phyloP scores from a whole-genome alignment of 2,888 invertebrate species.

The Parnassius mnemosyne region DNA sequence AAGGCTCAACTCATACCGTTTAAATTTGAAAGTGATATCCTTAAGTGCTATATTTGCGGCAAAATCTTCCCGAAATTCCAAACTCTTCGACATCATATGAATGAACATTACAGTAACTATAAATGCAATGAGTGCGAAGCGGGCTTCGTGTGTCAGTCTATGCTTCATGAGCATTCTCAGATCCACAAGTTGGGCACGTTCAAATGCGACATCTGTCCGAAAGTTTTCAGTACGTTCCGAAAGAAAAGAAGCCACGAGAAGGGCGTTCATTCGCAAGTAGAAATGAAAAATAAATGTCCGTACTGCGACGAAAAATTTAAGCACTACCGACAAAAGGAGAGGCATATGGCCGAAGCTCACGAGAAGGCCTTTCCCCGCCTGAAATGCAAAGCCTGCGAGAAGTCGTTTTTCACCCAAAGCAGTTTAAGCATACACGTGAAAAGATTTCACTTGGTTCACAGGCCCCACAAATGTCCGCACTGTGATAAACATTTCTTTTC shows the following conservation, averaged over 20 bases:
- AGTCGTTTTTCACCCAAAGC: conserved; percentile 68
- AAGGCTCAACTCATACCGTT: conserved; percentile 60
- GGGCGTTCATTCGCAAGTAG: conserved; percentile 36
- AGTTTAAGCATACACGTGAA: conserved; percentile 54
- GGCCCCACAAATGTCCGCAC: conserved; percentile 45
- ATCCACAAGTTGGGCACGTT: conserved; percentile 59
- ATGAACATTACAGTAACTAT: conserved; percentile 66
- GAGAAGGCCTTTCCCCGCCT: conserved; percentile 45
- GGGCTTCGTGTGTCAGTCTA: conserved; percentile 52
- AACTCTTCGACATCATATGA: conserved; percentile 70
- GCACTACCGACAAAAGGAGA: conserved; percentile 38
- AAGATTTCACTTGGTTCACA: conserved; percentile 51
- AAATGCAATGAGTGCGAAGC: conserved; percentile 67
- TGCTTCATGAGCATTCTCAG: conserved; percentile 62
- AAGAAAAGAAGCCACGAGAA: conserved; percentile 33
- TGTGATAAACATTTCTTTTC: conserved; percentile 55
- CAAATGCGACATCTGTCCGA: conserved; percentile 65
- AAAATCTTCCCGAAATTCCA: conserved; percentile 61
- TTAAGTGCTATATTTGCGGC: conserved; percentile 58
- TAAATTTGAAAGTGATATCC: conserved; percentile 45
- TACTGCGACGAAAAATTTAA: conserved; percentile 54
- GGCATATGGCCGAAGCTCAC: conserved; percentile 49
- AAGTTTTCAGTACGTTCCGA: conserved; percentile 57
- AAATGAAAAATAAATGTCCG: conserved; percentile 36
- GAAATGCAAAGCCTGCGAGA: conserved; percentile 64